phyloP scores from a whole-genome alignment of 2,797 vertebrate species.

The Takifugu rubripes region DNA sequence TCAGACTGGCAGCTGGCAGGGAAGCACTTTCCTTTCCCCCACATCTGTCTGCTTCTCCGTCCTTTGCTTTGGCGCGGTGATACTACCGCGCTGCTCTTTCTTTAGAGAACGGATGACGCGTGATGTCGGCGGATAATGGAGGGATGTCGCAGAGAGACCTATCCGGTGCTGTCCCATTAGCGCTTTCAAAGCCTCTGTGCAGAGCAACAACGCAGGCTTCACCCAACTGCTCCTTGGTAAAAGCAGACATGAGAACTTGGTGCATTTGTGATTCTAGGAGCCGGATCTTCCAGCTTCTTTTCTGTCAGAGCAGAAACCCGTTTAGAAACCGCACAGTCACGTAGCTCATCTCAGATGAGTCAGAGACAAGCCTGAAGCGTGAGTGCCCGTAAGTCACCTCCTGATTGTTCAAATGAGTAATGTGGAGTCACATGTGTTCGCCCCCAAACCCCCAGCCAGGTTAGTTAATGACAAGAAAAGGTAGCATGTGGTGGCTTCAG shows the following conservation, averaged over 20 bases:
- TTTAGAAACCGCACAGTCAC: conserved; percentile 30
- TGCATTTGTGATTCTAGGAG: neutral
- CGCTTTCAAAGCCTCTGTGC: conserved; percentile 31
- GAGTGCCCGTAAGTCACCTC: conserved; percentile 21
- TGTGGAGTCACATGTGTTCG: neutral
- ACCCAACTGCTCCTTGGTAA: conserved; percentile 17
- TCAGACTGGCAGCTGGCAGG: conserved; percentile 65
- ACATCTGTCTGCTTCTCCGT: conserved; percentile 61
- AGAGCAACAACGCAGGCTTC: conserved; percentile 20
- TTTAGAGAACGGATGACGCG: conserved; percentile 47
- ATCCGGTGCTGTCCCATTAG: conserved; percentile 35
- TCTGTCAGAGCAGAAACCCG: conserved; percentile 27
- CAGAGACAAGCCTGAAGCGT: conserved; percentile 26
- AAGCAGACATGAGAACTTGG: conserved; percentile 1
- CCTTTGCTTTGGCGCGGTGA: conserved; percentile 51
- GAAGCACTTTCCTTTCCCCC: conserved; percentile 60
- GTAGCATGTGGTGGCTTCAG: neutral
- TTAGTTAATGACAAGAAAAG: neutral
- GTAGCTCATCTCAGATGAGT: conserved; percentile 41
- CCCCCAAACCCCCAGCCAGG: neutral
- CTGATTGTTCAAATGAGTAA: conserved; percentile 13
- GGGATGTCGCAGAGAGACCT: conserved; percentile 51
- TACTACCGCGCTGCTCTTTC: conserved; percentile 43
- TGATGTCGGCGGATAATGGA: conserved; percentile 54
- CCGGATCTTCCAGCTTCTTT: neutral